A percentile compares a stretch with the other conserved stretches of the same genome.
Evolutionary conservation across 2,113 vertebrate species (phyloP).

Genomic region (Daubentonia madagascariensis): DNA sequence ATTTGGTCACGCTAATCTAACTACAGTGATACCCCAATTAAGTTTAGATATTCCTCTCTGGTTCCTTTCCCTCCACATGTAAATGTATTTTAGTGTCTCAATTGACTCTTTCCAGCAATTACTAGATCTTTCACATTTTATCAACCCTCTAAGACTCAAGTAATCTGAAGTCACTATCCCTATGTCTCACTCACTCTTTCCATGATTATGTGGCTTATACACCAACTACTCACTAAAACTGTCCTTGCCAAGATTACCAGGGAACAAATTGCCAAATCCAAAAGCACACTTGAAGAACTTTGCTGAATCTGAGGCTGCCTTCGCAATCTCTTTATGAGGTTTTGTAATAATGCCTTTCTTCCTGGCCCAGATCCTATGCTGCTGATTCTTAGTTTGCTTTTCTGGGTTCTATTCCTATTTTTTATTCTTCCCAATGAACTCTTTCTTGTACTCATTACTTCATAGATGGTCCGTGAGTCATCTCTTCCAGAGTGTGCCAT

Average conservation of each 20-base stretch:
- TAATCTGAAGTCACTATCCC: not conserved
- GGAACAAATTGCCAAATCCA: not conserved
- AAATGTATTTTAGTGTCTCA: not conserved
- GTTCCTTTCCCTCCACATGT: not conserved
- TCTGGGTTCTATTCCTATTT: not conserved
- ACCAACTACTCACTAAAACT: rapidly evolving
- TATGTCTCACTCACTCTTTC: not conserved
- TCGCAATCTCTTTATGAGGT: not conserved
- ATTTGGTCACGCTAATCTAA: not conserved
- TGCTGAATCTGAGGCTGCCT: rapidly evolving
- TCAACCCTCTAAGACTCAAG: not conserved
- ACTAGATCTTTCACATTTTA: not conserved
- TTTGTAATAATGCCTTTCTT: not conserved
- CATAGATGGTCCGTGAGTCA: not conserved
- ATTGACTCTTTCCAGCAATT: not conserved
- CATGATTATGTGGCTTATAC: not conserved
- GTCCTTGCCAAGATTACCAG: not conserved
- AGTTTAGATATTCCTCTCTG: not conserved
- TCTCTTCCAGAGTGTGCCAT: not conserved
- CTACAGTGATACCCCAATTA: not conserved
- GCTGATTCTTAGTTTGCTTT: not conserved
- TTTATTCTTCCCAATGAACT: not conserved
- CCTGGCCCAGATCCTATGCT: not conserved
- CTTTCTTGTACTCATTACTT: not conserved
- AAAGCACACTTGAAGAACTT: not conserved